These are phyloP conservation scores for Odocoileus virginianus DNA, from an alignment of 2,113 vertebrate genomes.

Conservation along the genomic window DNA sequence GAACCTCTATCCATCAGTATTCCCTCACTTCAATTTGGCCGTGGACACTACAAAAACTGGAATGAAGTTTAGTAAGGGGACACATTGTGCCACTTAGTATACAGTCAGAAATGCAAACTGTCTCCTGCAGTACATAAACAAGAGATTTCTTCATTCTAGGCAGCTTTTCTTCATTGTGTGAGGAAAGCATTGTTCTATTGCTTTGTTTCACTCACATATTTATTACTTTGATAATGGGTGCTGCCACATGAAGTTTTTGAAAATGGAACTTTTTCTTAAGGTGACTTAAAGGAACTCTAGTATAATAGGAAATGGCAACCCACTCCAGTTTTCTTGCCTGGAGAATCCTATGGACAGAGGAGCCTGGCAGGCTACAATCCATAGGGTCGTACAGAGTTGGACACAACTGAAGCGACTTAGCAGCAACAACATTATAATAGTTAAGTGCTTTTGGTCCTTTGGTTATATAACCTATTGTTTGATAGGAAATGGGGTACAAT, in stretches of 20 bases:
- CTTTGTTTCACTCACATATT: not conserved
- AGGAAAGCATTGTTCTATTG: not conserved
- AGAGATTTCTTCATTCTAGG: not conserved
- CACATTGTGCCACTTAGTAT: not conserved
- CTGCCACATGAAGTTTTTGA: not conserved
- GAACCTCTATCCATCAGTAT: not conserved
- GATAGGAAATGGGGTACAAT: not conserved
- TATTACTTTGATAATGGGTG: not conserved
- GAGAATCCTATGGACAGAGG: not conserved
- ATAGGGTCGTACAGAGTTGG: not conserved
- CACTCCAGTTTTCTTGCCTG: not conserved
- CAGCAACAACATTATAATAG: not conserved
- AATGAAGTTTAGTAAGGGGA: not conserved
- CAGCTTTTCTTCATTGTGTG: not conserved
- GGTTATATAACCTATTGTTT: conserved; percentile 25
- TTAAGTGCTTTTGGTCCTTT: not conserved
- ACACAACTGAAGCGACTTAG: not conserved
- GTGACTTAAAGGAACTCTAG: not conserved
- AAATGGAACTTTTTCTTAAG: conserved; percentile 3
- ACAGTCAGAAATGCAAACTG: not conserved
- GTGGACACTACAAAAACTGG: not conserved
- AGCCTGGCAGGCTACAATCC: not conserved
- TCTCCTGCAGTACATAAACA: not conserved
- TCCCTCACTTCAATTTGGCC: not conserved
- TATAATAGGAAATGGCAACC: not conserved